These are phyloP conservation scores for Cyphomyrmex costatus DNA, from an alignment of 1,140 invertebrate genomes.

Conservation along the genomic window DNA sequence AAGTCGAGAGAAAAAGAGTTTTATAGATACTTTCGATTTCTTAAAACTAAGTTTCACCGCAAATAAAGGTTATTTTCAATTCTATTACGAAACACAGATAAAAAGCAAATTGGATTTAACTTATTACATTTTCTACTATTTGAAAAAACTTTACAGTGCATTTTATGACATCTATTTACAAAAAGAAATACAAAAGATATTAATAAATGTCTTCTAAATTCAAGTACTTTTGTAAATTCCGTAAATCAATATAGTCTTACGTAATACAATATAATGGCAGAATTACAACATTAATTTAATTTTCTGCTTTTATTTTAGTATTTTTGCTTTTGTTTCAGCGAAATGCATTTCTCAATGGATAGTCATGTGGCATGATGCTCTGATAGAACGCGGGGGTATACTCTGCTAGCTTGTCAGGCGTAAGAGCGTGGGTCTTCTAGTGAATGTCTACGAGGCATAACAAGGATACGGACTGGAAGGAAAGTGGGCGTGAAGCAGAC, in stretches of 20 bases:
- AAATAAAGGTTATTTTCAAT: neutral
- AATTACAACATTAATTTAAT: neutral
- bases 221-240: neutral
- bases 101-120: neutral
- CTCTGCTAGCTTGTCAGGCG: constrained; percentile 18
- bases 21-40: neutral
- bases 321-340: neutral
- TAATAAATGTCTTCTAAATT: neutral
- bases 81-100: neutral
- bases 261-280: neutral
- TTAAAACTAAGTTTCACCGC: constrained; percentile 10
- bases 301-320: neutral
- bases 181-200: neutral
- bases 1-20: neutral
- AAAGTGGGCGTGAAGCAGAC: constrained; percentile 76
- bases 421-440: constrained; percentile 32
- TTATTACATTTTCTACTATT: neutral
- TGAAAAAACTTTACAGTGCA: neutral
- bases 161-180: neutral
- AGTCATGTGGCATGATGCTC: neutral
- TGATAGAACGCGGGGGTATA: neutral
- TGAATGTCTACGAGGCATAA: constrained; percentile 53
- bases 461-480: constrained; percentile 67
- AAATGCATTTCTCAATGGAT: constrained; percentile 19
- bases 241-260: neutral